Evolutionary conservation across 1,140 invertebrate genomes (phyloP).

Genomic region (Rhagoletis zephyria): DNA sequence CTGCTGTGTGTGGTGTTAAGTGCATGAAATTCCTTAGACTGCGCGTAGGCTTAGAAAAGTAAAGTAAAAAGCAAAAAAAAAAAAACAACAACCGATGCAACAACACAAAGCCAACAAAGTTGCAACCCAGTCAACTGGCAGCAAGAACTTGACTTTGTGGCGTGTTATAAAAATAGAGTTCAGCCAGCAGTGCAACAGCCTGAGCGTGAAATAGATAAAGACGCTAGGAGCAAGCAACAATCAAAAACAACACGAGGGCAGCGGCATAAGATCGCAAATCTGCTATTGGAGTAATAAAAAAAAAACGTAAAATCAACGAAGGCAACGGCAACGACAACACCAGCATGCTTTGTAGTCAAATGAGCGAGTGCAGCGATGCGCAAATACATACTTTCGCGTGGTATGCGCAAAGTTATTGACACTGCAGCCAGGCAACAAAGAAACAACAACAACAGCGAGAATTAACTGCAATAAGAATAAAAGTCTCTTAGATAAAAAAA

Average conservation of each 20-base stretch:
- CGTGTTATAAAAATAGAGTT: constrained; percentile 46
- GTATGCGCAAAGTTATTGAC: constrained; percentile 46
- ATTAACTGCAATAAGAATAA: background rate
- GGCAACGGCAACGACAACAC: background rate
- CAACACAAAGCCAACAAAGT: background rate
- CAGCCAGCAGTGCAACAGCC: constrained; percentile 1
- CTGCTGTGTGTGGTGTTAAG: constrained; percentile 46
- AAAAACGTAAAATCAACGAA: too few relatives aligned
- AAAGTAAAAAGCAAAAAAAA: background rate
- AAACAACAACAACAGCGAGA: background rate
- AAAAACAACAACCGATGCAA: background rate
- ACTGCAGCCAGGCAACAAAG: background rate
- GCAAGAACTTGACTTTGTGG: constrained; percentile 49
- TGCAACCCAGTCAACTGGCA: background rate
- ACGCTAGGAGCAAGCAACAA: background rate
- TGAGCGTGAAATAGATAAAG: constrained; percentile 37
- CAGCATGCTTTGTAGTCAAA: background rate
- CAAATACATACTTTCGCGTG: constrained; percentile 6
- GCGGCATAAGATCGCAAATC: background rate
- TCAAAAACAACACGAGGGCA: background rate
- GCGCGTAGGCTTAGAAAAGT: constrained; percentile 12
- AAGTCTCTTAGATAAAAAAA: background rate
- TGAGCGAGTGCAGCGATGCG: background rate
- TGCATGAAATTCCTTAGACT: constrained; percentile 45
- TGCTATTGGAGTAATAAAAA: background rate